A percentile compares a stretch with the other conserved stretches of the same genome.
Conservation (phyloP, 2,113 vertebrate species). For the Platichthys flesus region DNA sequence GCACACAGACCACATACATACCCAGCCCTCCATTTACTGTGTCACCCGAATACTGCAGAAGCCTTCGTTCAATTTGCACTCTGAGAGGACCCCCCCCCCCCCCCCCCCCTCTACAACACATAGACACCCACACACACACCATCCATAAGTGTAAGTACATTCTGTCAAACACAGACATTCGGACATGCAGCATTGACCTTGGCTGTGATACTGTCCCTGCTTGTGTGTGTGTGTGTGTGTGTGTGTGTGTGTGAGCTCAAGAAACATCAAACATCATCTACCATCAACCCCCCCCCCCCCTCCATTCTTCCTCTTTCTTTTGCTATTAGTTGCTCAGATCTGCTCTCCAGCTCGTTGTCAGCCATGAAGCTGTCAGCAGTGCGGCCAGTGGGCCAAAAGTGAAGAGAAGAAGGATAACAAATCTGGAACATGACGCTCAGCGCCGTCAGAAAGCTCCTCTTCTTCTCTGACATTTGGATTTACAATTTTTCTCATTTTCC, state of each 20-base stretch:
- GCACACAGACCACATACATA: conserved; percentile 37
- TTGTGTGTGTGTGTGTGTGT: conserved; percentile 1
- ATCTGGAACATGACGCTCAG: conserved; percentile 52
- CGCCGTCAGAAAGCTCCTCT: conserved; percentile 68
- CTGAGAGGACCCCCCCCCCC: conserved; percentile 12
- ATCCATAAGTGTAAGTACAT: conserved; percentile 18
- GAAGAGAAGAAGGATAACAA: conserved; percentile 44
- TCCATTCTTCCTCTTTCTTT: conserved; percentile 3
- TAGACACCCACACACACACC: conserved; percentile 6
- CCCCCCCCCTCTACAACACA: not conserved
- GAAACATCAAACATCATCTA: conserved; percentile 25
- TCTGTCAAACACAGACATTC: conserved; percentile 28
- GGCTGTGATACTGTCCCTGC: conserved; percentile 10
- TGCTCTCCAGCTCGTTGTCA: conserved; percentile 36
- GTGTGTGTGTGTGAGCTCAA: not conserved
- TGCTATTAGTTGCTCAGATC: conserved; percentile 38
- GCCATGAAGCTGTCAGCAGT: conserved; percentile 55
- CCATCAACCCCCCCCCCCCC: not conserved
- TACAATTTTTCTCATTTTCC: conserved; percentile 77
- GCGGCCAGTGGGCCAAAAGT: conserved; percentile 53
- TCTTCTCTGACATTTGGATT: conserved; percentile 72
- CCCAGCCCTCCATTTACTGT: conserved; percentile 52
- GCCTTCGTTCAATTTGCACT: conserved; percentile 51
- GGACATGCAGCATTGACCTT: conserved; percentile 46
- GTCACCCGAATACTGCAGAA: conserved; percentile 47